Evolutionary conservation across 2,888 invertebrate genomes (phyloP).

Genomic region (Willowsia nigromaculata): DNA sequence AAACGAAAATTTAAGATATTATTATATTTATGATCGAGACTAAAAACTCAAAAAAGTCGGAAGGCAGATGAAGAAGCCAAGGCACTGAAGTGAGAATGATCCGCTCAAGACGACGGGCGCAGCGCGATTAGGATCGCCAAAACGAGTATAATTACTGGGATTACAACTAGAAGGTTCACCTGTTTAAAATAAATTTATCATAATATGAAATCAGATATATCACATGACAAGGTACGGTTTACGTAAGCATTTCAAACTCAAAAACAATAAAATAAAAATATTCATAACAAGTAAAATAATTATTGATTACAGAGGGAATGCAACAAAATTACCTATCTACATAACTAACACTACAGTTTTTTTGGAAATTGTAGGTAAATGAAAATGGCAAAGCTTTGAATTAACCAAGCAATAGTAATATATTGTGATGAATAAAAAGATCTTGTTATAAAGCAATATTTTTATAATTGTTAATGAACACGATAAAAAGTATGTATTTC

Average conservation of each 20-base stretch:
- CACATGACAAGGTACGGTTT: conserved; percentile 11
- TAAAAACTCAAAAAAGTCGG: conserved; percentile 70
- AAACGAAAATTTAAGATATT: conserved; percentile 49
- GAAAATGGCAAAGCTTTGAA: not conserved
- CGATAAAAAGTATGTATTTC: not conserved
- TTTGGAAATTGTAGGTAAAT: not conserved
- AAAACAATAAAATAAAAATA: not conserved
- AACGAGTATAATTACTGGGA: conserved; percentile 81
- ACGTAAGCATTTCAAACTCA: not conserved
- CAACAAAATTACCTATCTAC: not conserved
- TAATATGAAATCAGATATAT: conserved; percentile 40
- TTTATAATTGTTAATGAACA: not conserved
- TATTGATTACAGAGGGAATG: too few species aligned
- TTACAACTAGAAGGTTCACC: conserved; percentile 80
- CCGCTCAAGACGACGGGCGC: conserved; percentile 79
- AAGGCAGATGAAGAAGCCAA: conserved; percentile 73
- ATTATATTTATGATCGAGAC: conserved; percentile 48
- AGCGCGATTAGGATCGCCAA: conserved; percentile 81
- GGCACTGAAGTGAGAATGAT: conserved; percentile 72
- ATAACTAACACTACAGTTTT: not conserved
- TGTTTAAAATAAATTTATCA: conserved; percentile 77
- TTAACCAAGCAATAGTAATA: not conserved
- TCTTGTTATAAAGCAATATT: not conserved
- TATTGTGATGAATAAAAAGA: not conserved
- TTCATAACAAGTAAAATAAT: not conserved